Evolutionary conservation across 1,140 invertebrate species (phyloP).

Genomic region (Aphelinus certus): DNA sequence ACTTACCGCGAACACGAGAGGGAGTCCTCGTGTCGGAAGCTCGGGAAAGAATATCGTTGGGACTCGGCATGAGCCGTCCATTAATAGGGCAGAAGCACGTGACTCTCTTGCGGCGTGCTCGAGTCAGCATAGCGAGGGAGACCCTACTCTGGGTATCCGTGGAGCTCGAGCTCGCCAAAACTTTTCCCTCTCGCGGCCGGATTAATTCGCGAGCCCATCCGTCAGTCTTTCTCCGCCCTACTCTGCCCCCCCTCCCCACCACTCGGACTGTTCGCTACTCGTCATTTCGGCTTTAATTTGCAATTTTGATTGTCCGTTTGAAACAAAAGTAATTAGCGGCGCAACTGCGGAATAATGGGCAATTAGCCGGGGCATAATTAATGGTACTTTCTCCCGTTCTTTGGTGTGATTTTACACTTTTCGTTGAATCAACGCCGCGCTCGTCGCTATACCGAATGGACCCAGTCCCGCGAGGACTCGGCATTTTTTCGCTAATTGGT

Average conservation of each 20-base stretch:
- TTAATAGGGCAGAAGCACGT: conserved; percentile 29
- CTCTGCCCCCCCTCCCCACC: neutral
- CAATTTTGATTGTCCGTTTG: conserved; percentile 41
- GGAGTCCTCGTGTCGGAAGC: too few species aligned
- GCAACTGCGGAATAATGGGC: conserved; percentile 35
- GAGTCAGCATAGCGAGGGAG: neutral
- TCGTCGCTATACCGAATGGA: too few species aligned
- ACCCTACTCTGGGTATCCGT: too few species aligned
- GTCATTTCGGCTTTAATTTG: conserved; percentile 30
- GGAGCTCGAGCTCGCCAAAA: neutral
- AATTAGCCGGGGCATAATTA: conserved; percentile 31
- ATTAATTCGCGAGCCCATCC: conserved; percentile 33
- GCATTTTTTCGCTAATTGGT: too few species aligned
- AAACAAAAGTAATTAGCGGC: conserved; percentile 40
- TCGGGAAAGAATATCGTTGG: neutral
- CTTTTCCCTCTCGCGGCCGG: conserved; percentile 23
- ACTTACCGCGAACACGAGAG: too few species aligned
- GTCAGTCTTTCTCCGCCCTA: conserved; percentile 2
- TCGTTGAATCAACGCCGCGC: too few species aligned
- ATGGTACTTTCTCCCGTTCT: conserved; percentile 22
- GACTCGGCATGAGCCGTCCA: conserved; percentile 18
- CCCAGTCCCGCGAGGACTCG: too few species aligned
- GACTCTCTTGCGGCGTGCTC: conserved; percentile 6
- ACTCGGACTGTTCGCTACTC: neutral
- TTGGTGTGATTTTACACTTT: neutral